Evolutionary conservation across 2,888 invertebrate species (phyloP), one percentile per base, ranked within the genome.

Genomic region (Criorhina ranunculi): DNA sequence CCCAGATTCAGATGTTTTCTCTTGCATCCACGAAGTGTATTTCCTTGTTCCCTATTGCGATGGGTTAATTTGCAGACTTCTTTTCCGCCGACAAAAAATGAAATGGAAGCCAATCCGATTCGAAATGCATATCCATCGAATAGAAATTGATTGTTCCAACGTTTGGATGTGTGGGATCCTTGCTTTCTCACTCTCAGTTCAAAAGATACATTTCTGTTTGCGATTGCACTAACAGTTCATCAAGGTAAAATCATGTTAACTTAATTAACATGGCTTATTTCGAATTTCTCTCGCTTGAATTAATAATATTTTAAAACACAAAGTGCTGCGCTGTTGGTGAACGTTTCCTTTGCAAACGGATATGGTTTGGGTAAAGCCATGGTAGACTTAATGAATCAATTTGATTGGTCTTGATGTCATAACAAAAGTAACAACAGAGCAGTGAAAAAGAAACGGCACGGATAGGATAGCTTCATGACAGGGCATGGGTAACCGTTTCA

Each of bases 221-320:
- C 42, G 72, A 67, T 59, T 66, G 37, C 46, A 49, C 42, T 3
- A 62, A 49, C 53, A 85, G 80, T 85, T 85, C 80, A 85, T 85
- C 85, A 76, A 78, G 80, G 85, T 80, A 85, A 75, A 66, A 64
- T 85, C 85, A 80, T 85, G 85, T 85, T 85, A 17, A 59, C 85
- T 85, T 80, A 85, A 85, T 85, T 85, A 85, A 80, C 80, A 76
- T 70, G 79, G 37, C 66, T 69, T 79, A 51, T 69, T 85, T 64
- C 37, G 31, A 57, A 35, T 75, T 75, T 70, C 66, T 60, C 80
- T 53, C n/a, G n/a, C 42, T 60, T 64, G 73, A 69, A 75, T 73
- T 69, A 75, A 31, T 67, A 64, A 79, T 51, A 69, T 67, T 78
- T 31, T 4, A 15, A 53, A n/a, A n/a, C n/a, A n/a, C n/a, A 72